phyloP scores from a whole-genome alignment of 2,113 vertebrate species.

The Ciconia boyciana region DNA sequence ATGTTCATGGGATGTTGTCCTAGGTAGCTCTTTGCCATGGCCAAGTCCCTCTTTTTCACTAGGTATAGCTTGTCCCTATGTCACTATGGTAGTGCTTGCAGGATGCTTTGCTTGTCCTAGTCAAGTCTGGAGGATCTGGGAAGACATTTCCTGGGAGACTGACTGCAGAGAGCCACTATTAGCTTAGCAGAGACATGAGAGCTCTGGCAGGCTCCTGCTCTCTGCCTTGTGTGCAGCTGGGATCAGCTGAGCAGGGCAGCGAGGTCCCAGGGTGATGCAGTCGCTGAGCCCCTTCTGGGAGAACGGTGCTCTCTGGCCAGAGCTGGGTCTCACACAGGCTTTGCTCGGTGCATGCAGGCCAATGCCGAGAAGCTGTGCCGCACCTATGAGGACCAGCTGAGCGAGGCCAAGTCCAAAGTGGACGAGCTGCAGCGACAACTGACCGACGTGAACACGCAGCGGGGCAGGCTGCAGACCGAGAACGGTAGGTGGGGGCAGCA shows the following conservation, averaged over 20 bases:
- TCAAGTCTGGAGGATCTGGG: background rate
- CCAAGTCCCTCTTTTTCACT: background rate
- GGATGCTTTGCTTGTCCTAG: background rate
- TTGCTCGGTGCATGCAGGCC: conserved; percentile 67
- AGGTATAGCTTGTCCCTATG: background rate
- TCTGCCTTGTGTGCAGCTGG: background rate
- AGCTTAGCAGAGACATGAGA: background rate
- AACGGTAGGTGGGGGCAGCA: conserved; percentile 68
- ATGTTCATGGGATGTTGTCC: fast-evolving
- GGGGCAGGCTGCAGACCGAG: conserved; percentile 84
- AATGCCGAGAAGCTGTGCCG: conserved; percentile 87
- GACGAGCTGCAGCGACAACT: conserved; percentile 90
- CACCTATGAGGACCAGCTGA: conserved; percentile 89
- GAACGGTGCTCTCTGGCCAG: fast-evolving
- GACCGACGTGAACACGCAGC: conserved; percentile 75
- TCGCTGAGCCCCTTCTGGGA: background rate
- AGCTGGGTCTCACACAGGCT: background rate
- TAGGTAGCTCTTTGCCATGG: background rate
- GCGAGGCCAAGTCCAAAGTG: conserved; percentile 84
- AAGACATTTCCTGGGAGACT: background rate
- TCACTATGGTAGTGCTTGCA: background rate
- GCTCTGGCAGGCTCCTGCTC: background rate
- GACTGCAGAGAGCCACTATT: background rate
- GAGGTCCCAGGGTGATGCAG: background rate
- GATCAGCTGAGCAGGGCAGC: background rate